Evolutionary conservation across 2,797 vertebrate species (phyloP), one percentile per base, ranked within the genome.

Genomic region (Arvicola amphibius): DNA sequence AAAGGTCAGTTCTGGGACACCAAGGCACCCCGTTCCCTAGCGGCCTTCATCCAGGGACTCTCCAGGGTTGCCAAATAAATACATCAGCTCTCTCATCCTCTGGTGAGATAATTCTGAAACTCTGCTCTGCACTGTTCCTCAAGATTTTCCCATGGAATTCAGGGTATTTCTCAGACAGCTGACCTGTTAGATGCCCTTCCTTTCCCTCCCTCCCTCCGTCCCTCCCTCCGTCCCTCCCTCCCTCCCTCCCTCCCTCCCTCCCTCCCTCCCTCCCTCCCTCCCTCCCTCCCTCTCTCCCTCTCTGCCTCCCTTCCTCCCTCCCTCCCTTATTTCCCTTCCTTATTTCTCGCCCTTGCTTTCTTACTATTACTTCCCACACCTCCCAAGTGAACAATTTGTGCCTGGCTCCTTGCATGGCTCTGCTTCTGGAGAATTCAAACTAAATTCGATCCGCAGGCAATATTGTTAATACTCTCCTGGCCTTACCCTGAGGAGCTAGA

Each of bases 341-440:
- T 11, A 13, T 76, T 63, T 88, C 27, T 21, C 43, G 48, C 78
- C 34, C 17, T 11, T 16, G 53, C 63, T 83, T 84, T 7, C 34
- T 40, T 61, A 3, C 27, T 53, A 40, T 40, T 85, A 43, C 76
- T 51, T 48, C 29, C 59, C 84, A 14, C 2, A 25, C 51, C 16
- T 77, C 16, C 37, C 23, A 25, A 65, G n/a, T 61, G 78, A 92
- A 90, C 17, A 74, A 6, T 76, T 74, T 92, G 67, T 14, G n/a
- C 21, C 61, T 79, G 71, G 67, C 88, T 81, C 8, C 56, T 79
- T 95, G 37, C 79, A 34, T 92, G 56, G n/a, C 6, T 90, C 63
- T 88, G 43, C 88, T 96, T 86, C 59, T 86, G 53, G 93, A 95
- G 61, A 94, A 89, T 13, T 40, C 10, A 95, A 40, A 73, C 91